These are phyloP conservation scores for Scaptomyza caliginosa DNA, from an alignment of 2,888 invertebrate species.

Conservation along the genomic window DNA sequence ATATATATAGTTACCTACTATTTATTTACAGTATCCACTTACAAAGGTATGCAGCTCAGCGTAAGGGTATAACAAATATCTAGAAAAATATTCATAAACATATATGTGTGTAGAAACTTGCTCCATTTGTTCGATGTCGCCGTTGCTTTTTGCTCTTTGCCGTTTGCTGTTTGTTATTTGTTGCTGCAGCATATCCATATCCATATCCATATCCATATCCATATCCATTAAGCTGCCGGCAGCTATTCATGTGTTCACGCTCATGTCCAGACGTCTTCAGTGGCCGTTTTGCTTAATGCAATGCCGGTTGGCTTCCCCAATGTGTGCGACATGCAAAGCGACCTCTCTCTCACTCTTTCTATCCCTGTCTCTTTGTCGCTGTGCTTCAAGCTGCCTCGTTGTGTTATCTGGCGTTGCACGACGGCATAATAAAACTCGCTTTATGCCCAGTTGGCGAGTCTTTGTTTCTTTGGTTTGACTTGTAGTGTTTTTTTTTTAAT, in stretches of 20 bases:
- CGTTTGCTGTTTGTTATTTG: conserved; percentile 27
- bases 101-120: conserved; percentile 11
- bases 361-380: neutral
- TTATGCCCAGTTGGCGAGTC: conserved; percentile 58
- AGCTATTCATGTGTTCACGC: conserved; percentile 78
- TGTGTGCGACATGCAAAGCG: conserved; percentile 57
- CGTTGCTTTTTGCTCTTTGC: conserved; percentile 19
- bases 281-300: conserved; percentile 71
- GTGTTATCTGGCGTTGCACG: conserved; percentile 41
- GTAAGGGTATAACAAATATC: conserved; percentile 24
- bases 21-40: neutral
- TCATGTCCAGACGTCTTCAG: conserved; percentile 70
- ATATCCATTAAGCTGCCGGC: conserved; percentile 75
- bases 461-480: conserved; percentile 44
- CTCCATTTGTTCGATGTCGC: conserved; percentile 56
- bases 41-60: neutral
- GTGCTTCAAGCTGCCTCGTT: neutral
- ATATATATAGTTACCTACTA: too few relatives aligned
- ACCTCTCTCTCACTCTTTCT: conserved; percentile 30
- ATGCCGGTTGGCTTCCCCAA: conserved; percentile 32
- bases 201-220: conserved; percentile 57
- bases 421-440: conserved; percentile 71
- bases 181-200: conserved; percentile 38
- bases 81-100: conserved; percentile 17
- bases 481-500: neutral